Base-by-base conservation (phyloP, 2,113 vertebrate species). In the human (Homo sapiens) region DNA sequence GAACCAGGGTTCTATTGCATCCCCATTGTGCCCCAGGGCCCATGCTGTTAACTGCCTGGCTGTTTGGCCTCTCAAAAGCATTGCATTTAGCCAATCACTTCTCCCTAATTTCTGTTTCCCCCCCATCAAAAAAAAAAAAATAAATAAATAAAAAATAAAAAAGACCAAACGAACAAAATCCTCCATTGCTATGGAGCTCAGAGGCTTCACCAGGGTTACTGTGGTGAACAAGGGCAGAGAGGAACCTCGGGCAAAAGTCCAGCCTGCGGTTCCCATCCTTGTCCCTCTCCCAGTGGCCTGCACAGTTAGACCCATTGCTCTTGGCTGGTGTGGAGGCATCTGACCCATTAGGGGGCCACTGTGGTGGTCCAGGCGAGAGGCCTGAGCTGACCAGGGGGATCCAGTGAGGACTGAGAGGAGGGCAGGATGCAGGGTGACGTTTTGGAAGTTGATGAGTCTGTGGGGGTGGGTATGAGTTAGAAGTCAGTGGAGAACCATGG, bases 361-460 rank as follows among this genome's bases (percentile, higher is more conserved):
- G 50, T 78, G 81, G 66, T 22, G 40, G 73, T 48, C n/a, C 25
- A 17, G 17, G 68, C 0, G 1, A 72, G 38, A 66, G 89, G 55
- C 35, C 32, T 11, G 3, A 50, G 43, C 72, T 1, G 18, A 57
- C 27, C 10, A 2, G 66, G 61, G 50, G 52, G 80, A 22, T 40
- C 30, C 6, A 9, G 12, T 12, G 23, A 72, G 87, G 48, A 43
- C 55, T 55, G 55, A 10, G 93, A 68, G 81, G 73, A 78, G 2
- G 61, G 16, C 18, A 23, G 52, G 48, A 25, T 1, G 0, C 0
- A 0, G 52, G 59, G 50, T 59, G 88, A 57, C 0, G 0, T 23
- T 13, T 6, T 40, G 35, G 80, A 64, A 38, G 25, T 14, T 52
- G 35, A 20, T 7, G 48, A 20, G 76, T 23, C 3, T 4, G 30